Evolutionary conservation across 2,888 invertebrate genomes (phyloP).

Genomic region (Cephus rjabovi): DNA sequence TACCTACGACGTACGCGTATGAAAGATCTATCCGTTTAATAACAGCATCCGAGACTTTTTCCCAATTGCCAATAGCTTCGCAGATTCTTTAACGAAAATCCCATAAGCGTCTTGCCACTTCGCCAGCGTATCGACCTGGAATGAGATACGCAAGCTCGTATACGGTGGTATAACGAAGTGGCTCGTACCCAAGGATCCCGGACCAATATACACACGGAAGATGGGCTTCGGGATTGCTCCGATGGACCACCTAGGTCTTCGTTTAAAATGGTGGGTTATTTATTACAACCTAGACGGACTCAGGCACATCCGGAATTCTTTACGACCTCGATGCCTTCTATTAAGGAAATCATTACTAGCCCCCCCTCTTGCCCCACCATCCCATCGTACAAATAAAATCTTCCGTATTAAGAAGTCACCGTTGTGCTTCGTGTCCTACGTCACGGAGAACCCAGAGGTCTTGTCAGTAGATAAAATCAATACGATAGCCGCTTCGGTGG

Average conservation of each 20-base stretch:
- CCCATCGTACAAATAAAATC: background rate
- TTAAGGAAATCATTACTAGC: background rate
- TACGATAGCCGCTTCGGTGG: background rate
- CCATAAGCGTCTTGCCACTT: background rate
- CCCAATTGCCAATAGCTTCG: background rate
- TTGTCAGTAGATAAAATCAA: background rate
- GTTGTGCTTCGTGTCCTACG: background rate
- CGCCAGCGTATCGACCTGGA: background rate
- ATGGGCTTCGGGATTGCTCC: background rate
- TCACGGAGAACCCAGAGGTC: background rate
- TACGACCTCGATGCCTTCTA: slow-evolving; percentile 1
- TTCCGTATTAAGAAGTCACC: background rate
- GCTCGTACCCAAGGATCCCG: background rate
- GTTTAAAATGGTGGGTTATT: slow-evolving; percentile 20
- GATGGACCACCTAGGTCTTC: slow-evolving; percentile 6
- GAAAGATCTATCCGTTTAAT: too few relatives aligned
- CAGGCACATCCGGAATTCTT: background rate
- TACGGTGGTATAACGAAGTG: background rate
- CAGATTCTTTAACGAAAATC: background rate
- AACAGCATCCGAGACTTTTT: too few relatives aligned
- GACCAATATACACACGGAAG: background rate
- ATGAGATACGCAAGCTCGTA: background rate
- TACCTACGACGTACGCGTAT: too few relatives aligned
- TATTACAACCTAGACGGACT: slow-evolving; percentile 9
- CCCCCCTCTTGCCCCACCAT: background rate